Evolutionary conservation across 2,888 invertebrate genomes (phyloP), one percentile per base, ranked within the genome.

Genomic region (Octodonta nipae): DNA sequence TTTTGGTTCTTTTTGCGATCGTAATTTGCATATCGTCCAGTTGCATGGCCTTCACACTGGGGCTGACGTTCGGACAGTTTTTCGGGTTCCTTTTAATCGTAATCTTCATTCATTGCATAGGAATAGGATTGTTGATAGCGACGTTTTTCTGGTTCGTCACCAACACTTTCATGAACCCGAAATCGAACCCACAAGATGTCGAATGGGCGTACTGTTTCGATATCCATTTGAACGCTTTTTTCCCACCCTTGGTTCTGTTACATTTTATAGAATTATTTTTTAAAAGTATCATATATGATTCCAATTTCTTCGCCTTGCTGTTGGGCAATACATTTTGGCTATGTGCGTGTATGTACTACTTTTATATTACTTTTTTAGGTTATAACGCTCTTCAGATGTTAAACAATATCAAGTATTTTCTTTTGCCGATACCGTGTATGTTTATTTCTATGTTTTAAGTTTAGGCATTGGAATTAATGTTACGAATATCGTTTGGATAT

Each of bases 141-240:
- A 47, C 47, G 13, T 20, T 44, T 15, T 42, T 49, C 14, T 50
- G 50, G 50, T 17, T 30, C 6, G 12, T 30, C 13, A 17, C 20
- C 11, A 30, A 30, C 10, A 16, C 13, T 13, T 30, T 81, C 59
- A 58, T 86, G 44, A 68, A 80, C 4, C 70, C 72, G 33, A 73
- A 73, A 40, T 60, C 63, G n/a, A 67, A 67, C 58, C 73, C 74
- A 24, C 76, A 78, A 51, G 83, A 83, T 60, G 88, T 95, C 46
- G 96, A 98, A 63, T 98, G 96, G 96, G 96, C 88, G 4, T 98
- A 92, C 64, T 83, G 91, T 11, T 98, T 98, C 63, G 96, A 98
- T 62, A 89, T 98, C 4, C 96, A 98, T 66, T 73, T 98, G 49
- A 98, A 98, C 66, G 96, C 96, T 3, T 91, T 93, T 64, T 95